A percentile compares a stretch with the other conserved stretches of the same genome.
These are phyloP conservation scores for Lacanobia oleracea DNA, from an alignment of 2,888 invertebrate genomes.

Conservation along the genomic window DNA sequence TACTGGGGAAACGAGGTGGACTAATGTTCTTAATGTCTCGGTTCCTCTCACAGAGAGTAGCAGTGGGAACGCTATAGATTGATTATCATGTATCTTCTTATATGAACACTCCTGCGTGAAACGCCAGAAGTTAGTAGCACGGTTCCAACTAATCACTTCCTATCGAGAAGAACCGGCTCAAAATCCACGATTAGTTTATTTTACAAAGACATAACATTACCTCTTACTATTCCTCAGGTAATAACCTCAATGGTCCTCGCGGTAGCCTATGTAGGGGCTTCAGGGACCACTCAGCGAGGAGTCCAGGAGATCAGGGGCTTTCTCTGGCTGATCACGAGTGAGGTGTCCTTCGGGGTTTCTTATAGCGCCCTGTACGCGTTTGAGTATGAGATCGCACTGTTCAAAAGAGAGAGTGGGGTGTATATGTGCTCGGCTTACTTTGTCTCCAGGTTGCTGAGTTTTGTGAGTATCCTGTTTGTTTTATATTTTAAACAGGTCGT, in stretches of 20 bases:
- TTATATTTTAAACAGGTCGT: neutral
- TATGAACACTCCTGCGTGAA: too few relatives aligned
- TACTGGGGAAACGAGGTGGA: too few relatives aligned
- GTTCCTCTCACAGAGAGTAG: too few relatives aligned
- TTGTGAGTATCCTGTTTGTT: constrained; percentile 71
- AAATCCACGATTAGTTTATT: neutral
- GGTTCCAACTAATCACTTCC: neutral
- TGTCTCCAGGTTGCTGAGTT: constrained; percentile 78
- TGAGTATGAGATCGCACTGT: constrained; percentile 82
- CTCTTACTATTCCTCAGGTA: constrained; percentile 68
- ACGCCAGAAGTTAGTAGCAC: too few relatives aligned
- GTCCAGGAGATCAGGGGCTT: constrained; percentile 86
- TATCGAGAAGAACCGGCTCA: neutral
- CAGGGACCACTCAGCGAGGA: constrained; percentile 85
- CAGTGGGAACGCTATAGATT: neutral
- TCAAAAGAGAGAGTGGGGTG: constrained; percentile 84
- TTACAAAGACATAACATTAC: neutral
- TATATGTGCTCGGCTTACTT: constrained; percentile 86
- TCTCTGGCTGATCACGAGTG: constrained; percentile 88
- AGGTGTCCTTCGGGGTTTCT: constrained; percentile 85
- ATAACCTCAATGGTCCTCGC: constrained; percentile 84
- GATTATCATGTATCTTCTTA: neutral
- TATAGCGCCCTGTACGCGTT: constrained; percentile 87
- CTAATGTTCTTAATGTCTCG: too few relatives aligned
- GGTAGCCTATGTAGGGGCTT: constrained; percentile 82